These are phyloP conservation scores for Salvelinus alpinus DNA, from an alignment of 2,113 vertebrate species.

Conservation along the genomic window DNA sequence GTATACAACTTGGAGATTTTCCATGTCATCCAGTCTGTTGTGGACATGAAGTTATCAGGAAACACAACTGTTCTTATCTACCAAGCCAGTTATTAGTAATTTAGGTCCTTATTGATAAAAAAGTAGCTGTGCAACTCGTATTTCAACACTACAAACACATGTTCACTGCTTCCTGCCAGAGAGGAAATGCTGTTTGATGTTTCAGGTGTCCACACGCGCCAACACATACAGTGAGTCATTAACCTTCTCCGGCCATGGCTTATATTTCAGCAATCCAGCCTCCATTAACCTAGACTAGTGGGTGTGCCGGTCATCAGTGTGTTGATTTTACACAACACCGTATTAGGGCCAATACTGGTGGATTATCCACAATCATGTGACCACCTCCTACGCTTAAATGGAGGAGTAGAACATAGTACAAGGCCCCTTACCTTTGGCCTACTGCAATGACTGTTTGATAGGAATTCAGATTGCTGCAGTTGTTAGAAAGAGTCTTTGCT, in stretches of 20 bases:
- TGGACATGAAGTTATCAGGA: too few relatives aligned
- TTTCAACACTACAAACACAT: not conserved
- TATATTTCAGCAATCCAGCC: too few relatives aligned
- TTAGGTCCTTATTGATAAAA: not conserved
- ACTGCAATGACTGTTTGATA: too few relatives aligned
- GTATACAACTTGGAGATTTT: not conserved
- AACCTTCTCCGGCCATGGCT: not conserved
- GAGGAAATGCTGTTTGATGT: not conserved
- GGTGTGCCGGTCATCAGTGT: not conserved
- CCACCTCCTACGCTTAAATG: not conserved
- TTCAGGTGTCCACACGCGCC: too few relatives aligned
- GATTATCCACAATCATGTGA: not conserved
- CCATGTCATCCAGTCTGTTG: not conserved
- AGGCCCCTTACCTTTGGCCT: not conserved
- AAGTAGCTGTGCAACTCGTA: not conserved
- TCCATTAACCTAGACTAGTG: not conserved
- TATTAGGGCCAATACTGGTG: not conserved
- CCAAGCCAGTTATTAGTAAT: not conserved
- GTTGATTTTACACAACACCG: not conserved
- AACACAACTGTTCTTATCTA: not conserved
- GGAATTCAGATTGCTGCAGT: too few relatives aligned
- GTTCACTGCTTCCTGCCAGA: not conserved
- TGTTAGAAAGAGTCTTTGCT: too few relatives aligned
- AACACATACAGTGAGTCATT: not conserved
- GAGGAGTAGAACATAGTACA: not conserved